Base-by-base conservation (phyloP, 2,888 invertebrate species). In the Acanthococcus lagerstroemiae region DNA sequence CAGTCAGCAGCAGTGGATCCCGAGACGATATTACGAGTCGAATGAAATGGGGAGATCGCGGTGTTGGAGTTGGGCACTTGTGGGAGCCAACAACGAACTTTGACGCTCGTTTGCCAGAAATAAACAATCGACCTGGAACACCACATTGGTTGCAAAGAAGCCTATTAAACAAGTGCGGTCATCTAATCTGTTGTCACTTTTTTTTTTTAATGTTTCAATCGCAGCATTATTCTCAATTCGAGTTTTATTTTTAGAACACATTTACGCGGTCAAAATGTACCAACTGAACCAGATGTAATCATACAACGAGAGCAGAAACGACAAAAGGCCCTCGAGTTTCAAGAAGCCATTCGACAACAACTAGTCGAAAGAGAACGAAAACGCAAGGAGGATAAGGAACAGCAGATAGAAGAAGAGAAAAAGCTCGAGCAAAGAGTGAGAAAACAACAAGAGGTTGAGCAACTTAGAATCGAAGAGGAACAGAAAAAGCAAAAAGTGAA, bases 221-320 rank as follows among this genome's bases (percentile, higher is more conserved):
- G n/a, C 9, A 48, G 6, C 17, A 48, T n/a, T 17, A 48, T 48
- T 17, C 19, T 48, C 19, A 17, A 48, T 48, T 6, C 6, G n/a
- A n/a, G 17, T 48, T 48, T 48, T 9, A 9, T 54, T 54, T 54
- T 54, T 4, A 82, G 81, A 69, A 85, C 86, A 48, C 87, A 85
- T 76, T 77, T 92, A 54, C 81, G 92, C 70, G 94, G 94, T 7
- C 93, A 93, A 78, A 92, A 92, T 76, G 84, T 86, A 17, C 88
- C 87, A 0, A 75, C 92, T 66, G 92, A 93, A 74, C 86, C 88
- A 1, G 82, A 84, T 70, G 84, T 88, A 63, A 79, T 88, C 71
- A 87, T 87, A 7, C 90, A 94, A 76, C 80, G 90, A 70, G 90
- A 92, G 77, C 81, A 83, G 67, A 87, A 85, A 76, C 82, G 91